Base-by-base conservation (phyloP, 1,140 invertebrate genomes). In the Drosophila guanche region DNA sequence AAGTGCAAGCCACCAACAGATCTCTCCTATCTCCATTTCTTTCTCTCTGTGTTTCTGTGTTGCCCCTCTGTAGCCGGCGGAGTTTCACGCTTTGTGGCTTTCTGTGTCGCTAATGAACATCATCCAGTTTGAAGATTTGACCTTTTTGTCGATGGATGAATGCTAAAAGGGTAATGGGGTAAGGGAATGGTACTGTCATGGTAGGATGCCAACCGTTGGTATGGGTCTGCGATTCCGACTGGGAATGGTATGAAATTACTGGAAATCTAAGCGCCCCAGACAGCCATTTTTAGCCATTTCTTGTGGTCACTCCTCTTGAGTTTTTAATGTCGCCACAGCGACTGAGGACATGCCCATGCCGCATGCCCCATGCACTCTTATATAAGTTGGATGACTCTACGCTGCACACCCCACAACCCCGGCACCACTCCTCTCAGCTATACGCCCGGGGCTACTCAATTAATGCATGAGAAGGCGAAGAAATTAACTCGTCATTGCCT, bases 401-500 rank as follows among this genome's bases (percentile, higher is more conserved):
- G 41, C 29, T 20, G 25, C 25, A 5, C 53, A 5, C 7, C 0
- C 48, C 8, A 51, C 10, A 23, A 6, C 3, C 59, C 29, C 43
- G 29, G 16, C 6, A 12, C 37, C 50, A 29, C 40, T 27, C 65
- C 33, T 16, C 42, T 20, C 40, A 16, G 29, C 51, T 37, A 20
- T 40, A 42, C 54, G 63, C 54, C 55, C 20, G 45, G 48, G 54
- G 76, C 58, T 16, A 52, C 60, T 80, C 77, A 60, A 70, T 85
- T 86, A 85, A 80, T 86, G 81, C 68, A 76, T 80, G 76, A 79
- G 72, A 70, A 76, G 81, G 81, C 71, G 79, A 79, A 72, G 78
- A 86, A 88, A 86, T 86, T 77, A 86, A 85, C 77, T 86, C 77
- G 81, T 88, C 81, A 88, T 86, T 81, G 81, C 63, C 63, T 69